phyloP scores from a whole-genome alignment of 2,113 vertebrate species.

The Saguinus midas region DNA sequence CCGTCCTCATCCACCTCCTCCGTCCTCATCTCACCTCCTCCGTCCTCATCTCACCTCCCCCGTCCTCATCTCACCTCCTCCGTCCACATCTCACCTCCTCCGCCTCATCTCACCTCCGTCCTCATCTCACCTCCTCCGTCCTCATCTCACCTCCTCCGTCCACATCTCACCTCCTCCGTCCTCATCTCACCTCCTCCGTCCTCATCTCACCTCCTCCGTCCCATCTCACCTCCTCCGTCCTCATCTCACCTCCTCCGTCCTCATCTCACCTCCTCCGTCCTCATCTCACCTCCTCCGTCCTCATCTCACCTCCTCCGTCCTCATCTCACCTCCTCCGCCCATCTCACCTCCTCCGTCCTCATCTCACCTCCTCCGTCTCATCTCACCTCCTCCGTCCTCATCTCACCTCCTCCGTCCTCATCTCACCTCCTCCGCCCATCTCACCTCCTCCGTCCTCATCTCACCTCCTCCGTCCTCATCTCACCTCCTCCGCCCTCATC shows the following conservation, averaged over 20 bases:
- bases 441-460: background rate
- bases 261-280: background rate
- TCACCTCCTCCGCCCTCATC: background rate
- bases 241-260: background rate
- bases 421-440: too few species aligned
- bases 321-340: background rate
- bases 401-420: background rate
- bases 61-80: background rate
- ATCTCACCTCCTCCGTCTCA: background rate
- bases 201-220: too few species aligned
- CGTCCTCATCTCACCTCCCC: too few species aligned
- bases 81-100: background rate
- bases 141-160: background rate
- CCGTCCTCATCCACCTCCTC: background rate
- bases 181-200: background rate
- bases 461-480: background rate
- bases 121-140: background rate
- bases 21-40: background rate
- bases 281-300: too few species aligned
- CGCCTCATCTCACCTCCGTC: too few species aligned
- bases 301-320: background rate
- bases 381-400: background rate
- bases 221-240: background rate
- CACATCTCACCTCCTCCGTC: background rate
- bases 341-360: background rate